These are phyloP conservation scores for Sipha flava DNA, from an alignment of 1,140 invertebrate species.

Conservation along the genomic window DNA sequence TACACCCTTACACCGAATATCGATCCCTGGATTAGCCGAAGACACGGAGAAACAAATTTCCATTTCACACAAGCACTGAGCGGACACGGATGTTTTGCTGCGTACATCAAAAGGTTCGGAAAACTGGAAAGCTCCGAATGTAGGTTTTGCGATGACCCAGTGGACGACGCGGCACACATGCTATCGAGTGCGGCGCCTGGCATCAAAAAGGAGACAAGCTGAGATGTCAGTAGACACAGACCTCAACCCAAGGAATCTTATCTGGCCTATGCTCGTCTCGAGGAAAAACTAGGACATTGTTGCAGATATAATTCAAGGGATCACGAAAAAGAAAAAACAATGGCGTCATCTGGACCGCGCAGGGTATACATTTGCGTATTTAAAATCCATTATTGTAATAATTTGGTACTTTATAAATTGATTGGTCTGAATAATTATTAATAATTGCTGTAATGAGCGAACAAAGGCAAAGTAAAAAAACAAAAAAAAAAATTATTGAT, in stretches of 20 bases:
- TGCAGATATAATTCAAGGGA: neutral
- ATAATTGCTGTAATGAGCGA: too few species aligned
- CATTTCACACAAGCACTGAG: neutral
- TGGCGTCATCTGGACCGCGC: too few species aligned
- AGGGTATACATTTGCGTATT: too few species aligned
- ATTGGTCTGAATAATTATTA: too few species aligned
- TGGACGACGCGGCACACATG: neutral
- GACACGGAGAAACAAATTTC: neutral
- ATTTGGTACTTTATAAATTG: too few species aligned
- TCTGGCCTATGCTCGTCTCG: neutral
- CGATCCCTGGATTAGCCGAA: neutral
- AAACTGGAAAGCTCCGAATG: neutral
- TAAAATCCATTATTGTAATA: too few species aligned
- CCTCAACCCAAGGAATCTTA: neutral
- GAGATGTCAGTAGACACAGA: neutral
- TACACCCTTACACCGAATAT: neutral
- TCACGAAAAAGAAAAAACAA: too few species aligned
- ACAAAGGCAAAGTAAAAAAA: too few species aligned
- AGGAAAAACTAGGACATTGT: neutral
- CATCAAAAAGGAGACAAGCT: neutral
- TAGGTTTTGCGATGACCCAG: neutral
- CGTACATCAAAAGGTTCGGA: neutral
- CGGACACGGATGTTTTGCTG: neutral
- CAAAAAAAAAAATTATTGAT: too few species aligned
- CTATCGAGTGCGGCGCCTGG: neutral